Evolutionary conservation across 1,140 invertebrate species (phyloP), one percentile per base, ranked within the genome.

Genomic region (Magallana ariakensis): DNA sequence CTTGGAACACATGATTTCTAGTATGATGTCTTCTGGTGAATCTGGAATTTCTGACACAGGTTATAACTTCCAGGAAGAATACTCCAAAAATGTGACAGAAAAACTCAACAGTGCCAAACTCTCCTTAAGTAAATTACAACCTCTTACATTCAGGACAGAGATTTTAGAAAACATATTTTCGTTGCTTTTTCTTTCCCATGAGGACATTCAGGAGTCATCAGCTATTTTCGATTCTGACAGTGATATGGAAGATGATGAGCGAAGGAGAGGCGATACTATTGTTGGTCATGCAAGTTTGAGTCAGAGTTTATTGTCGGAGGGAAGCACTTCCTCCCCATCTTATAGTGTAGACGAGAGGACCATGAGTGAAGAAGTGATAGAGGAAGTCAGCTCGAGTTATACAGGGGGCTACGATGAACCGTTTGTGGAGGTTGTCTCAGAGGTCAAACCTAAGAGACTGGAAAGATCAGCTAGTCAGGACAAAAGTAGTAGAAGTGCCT

Each of bases 91-190:
- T 83, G 92, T 94, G 33, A 91, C 89, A 26, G 86, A 89, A 62
- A 92, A 90, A 87, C 85, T 94, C 46, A 87, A 89, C 16, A 80
- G 88, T 80, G 89, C 90, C 8, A 92, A 92, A 89, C 83, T 90
- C 15, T 92, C 91, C 70, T 85, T 95, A 2, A 85, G 89, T 19
- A 89, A 92, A 84, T 88, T 95, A 19, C 92, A 92, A 66, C 94
- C 95, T 8, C 84, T 95, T 80, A 90, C 92, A 19, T 95, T 93
- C 85, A 88, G 95, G 13, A 88, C 95, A 4, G 95, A 95, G 90
- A 92, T 95, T 13, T 81, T 95, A 85, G 95, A 95, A 90, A 94
- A 95, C 92, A 91, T 95, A 8, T 95, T 94, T 90, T 93, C 94
- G 33, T 86, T 95, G 57, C 89, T 95, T 46, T 95, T 95, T 92